These are phyloP conservation scores for Mimas tiliae DNA, from an alignment of 2,888 invertebrate genomes.

Conservation along the genomic window DNA sequence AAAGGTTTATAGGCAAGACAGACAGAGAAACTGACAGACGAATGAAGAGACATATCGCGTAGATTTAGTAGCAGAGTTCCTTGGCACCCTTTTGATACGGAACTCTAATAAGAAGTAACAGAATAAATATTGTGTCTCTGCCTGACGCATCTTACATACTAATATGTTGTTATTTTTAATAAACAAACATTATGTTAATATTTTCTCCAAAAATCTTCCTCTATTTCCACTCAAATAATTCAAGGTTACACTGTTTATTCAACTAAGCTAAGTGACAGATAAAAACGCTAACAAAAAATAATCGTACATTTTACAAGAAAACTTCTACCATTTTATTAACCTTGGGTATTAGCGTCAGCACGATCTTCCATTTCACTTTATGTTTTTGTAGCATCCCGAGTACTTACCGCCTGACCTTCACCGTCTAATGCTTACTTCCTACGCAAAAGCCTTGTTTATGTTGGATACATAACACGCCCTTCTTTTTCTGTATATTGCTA, in stretches of 20 bases:
- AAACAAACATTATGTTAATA: no score
- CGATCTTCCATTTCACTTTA: constrained; percentile 4
- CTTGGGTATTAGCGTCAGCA: constrained; percentile 10
- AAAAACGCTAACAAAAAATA: not conserved
- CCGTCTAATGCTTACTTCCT: constrained; percentile 7
- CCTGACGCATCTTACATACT: no score
- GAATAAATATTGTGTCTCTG: no score
- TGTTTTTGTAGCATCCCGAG: not conserved
- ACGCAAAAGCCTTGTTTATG: constrained; percentile 2
- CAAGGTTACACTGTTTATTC: not conserved
- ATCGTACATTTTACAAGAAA: not conserved
- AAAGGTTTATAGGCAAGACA: no score
- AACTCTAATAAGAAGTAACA: no score
- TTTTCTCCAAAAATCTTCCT: no score
- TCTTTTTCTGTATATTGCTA: not conserved
- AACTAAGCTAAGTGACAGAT: not conserved
- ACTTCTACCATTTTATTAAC: not conserved
- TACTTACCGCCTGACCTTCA: constrained; percentile 13
- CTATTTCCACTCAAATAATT: constrained; percentile 8
- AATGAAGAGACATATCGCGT: no score
- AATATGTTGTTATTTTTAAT: no score
- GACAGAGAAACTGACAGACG: no score
- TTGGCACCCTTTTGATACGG: no score
- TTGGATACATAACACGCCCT: not conserved
- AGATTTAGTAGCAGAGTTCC: no score